phyloP scores from a whole-genome alignment of 2,888 invertebrate genomes.

The Chirona hameri region DNA sequence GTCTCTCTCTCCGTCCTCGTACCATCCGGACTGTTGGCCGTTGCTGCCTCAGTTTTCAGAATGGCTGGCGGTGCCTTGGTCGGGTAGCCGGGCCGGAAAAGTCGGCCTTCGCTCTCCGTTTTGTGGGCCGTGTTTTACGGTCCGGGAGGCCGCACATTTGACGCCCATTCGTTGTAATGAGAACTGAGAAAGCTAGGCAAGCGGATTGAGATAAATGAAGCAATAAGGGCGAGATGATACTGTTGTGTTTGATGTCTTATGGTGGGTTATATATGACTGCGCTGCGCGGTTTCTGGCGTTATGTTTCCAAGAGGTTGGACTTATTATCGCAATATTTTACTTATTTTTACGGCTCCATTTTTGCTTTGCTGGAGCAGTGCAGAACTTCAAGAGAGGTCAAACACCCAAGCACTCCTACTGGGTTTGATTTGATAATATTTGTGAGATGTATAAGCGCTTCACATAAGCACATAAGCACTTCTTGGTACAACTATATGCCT shows the following conservation, averaged over 20 bases:
- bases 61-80: too few species aligned
- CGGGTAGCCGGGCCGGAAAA: too few species aligned
- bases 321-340: neutral
- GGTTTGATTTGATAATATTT: too few species aligned
- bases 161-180: conserved; percentile 27
- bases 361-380: neutral
- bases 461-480: too few species aligned
- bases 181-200: conserved; percentile 24
- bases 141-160: neutral
- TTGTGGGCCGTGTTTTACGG: neutral
- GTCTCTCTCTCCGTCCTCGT: neutral
- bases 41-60: too few species aligned
- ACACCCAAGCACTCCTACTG: too few species aligned
- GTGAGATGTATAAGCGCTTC: too few species aligned
- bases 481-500: too few species aligned
- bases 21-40: neutral
- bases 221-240: conserved; percentile 28
- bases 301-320: neutral
- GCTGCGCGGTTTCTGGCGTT: neutral
- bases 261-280: conserved; percentile 1
- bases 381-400: too few species aligned
- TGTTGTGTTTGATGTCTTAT: conserved; percentile 24
- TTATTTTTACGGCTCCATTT: neutral
- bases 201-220: conserved; percentile 29
- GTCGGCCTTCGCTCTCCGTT: neutral